phyloP scores from a whole-genome alignment of 1,140 invertebrate genomes.

The Hydropsyche tenuis region DNA sequence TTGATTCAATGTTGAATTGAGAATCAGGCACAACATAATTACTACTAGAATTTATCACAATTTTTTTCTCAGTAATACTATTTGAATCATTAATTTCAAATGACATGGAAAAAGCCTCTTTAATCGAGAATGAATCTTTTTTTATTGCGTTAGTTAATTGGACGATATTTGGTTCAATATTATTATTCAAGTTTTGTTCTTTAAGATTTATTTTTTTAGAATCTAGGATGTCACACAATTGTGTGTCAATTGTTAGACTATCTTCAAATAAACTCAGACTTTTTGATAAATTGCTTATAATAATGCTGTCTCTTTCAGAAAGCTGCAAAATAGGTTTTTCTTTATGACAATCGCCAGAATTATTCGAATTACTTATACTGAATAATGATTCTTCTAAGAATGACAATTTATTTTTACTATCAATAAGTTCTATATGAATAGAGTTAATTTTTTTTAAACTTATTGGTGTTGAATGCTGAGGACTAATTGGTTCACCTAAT shows the following conservation, averaged over 20 bases:
- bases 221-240: constrained; percentile 53
- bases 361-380: background rate
- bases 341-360: background rate
- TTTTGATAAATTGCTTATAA: constrained; percentile 50
- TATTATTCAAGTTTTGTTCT: constrained; percentile 20
- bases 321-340: background rate
- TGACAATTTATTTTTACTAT: background rate
- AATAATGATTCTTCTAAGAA: background rate
- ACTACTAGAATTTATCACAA: too few species aligned
- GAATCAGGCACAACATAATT: background rate
- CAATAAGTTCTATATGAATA: background rate
- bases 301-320: constrained; percentile 37
- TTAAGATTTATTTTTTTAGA: background rate
- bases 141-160: constrained; percentile 43
- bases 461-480: constrained; percentile 4
- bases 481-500: background rate
- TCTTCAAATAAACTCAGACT: constrained; percentile 64
- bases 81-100: constrained; percentile 45
- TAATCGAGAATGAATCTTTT: constrained; percentile 53
- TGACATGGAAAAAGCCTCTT: constrained; percentile 56
- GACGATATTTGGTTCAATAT: background rate
- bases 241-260: constrained; percentile 54
- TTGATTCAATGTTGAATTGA: constrained; percentile 7
- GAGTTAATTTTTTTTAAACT: background rate
- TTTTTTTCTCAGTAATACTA: too few species aligned